A percentile compares a stretch with the other conserved stretches of the same genome.
phyloP scores from a whole-genome alignment of 2,888 invertebrate species.

The Masnerella sp. region DNA sequence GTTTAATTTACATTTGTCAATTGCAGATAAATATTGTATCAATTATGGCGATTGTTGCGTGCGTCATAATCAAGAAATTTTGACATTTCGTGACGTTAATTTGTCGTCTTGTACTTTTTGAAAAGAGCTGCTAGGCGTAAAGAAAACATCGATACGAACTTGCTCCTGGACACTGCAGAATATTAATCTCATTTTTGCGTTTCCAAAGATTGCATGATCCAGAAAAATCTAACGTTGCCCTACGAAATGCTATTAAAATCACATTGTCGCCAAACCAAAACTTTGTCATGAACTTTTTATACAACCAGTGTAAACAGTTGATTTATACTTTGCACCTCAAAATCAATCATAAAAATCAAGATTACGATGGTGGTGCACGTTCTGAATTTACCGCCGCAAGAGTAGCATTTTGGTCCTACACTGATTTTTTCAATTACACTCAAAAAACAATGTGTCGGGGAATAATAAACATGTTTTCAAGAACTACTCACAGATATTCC shows the following conservation, averaged over 20 bases:
- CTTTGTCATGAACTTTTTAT: constrained; percentile 34
- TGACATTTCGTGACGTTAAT: constrained; percentile 67
- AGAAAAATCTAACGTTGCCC: constrained; percentile 29
- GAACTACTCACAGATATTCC: no score
- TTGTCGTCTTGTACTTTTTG: constrained; percentile 67
- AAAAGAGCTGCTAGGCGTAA: constrained; percentile 63
- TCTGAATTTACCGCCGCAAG: no score
- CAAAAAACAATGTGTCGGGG: no score
- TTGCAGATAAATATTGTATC: no score
- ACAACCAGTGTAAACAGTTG: constrained; percentile 17
- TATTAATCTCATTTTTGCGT: constrained; percentile 68
- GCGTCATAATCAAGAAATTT: constrained; percentile 74
- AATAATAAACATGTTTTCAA: no score
- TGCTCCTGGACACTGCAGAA: constrained; percentile 65
- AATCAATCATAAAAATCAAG: constrained; percentile 32
- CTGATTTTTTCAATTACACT: no score
- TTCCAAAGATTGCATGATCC: constrained; percentile 60
- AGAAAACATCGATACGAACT: constrained; percentile 66
- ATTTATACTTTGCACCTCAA: constrained; percentile 14
- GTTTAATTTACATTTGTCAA: no score
- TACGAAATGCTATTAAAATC: constrained; percentile 38
- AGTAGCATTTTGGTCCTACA: no score
- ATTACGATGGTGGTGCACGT: constrained; percentile 1
- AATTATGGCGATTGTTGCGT: constrained; percentile 69
- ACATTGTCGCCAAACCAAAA: constrained; percentile 35